Evolutionary conservation across 2,888 invertebrate genomes (phyloP).

Genomic region (Eupsilia transversa): DNA sequence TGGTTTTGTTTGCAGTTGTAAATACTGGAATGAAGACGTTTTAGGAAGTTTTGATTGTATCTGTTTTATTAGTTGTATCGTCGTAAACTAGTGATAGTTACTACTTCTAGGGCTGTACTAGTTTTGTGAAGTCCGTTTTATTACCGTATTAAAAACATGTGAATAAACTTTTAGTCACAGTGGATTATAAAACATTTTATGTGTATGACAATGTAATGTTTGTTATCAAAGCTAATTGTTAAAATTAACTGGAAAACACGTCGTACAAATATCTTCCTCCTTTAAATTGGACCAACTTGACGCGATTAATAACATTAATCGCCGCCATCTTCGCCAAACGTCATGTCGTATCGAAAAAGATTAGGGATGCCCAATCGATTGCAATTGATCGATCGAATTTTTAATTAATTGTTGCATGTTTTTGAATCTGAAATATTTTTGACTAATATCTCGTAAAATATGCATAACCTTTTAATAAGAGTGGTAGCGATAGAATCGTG

Average conservation of each 20-base stretch:
- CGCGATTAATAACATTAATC: too few species aligned
- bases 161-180: not conserved
- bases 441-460: too few species aligned
- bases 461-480: too few species aligned
- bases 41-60: constrained; percentile 37
- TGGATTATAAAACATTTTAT: not conserved
- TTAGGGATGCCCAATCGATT: too few species aligned
- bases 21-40: constrained; percentile 33
- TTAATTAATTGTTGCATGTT: too few species aligned
- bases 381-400: too few species aligned
- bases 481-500: too few species aligned
- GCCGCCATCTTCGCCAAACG: too few species aligned
- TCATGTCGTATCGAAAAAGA: too few species aligned
- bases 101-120: too few species aligned
- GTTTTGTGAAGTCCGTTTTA: constrained; percentile 15
- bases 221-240: not conserved
- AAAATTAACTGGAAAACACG: not conserved
- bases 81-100: constrained; percentile 9
- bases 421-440: too few species aligned
- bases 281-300: not conserved
- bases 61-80: constrained; percentile 30
- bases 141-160: not conserved
- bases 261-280: not conserved
- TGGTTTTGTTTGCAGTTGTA: constrained; percentile 33
- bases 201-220: not conserved